Base-by-base conservation (phyloP, 2,113 vertebrate species). In the Cettia cetti region DNA sequence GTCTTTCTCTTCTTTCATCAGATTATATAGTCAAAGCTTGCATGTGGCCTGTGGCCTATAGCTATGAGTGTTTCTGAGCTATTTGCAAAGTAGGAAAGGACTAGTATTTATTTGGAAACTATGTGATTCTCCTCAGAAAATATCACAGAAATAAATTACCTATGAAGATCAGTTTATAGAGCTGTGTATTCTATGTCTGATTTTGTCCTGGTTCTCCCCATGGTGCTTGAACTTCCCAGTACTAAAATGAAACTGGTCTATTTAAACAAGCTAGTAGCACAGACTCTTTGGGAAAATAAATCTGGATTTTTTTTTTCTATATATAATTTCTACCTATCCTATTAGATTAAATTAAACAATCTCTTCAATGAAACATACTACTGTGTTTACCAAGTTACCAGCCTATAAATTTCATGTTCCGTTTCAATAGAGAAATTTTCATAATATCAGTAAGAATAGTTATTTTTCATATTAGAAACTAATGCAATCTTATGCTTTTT, bases 41-140 rank as follows among this genome's bases (percentile, higher is more conserved):
- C 23, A 21, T 0, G 1, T 26, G 21, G 5, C 54, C 30, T 4
- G 2, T 19, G 31, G 6, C 27, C 26, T 2, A 0, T 19, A 23
- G 16, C n/a, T 61, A 21, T 53, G 72, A 40, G 23, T 20, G 9
- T 53, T 85, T 79, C 57, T 79, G 42, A 53, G 8, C 13, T 63
- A n/a, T 37, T 53, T 75, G 26, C 23, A 66, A 40, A 52, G 24
- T 27, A 61, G 42, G 45, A 83, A 84, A 60, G 40, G 15, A 27
- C 11, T 47, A 42, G 42, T 71, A 49, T 78, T 66, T 71, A 42
- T 59, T 6, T 50, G 5, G 6, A 7, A 59, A 20, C 15, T 54
- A 40, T 11, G 13, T 56, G 33, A 69, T 86, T 87, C 68, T 89
- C 20, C 8, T 37, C 68, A 72, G 27, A 79, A 68, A 15, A 14